phyloP scores from a whole-genome alignment of 2,113 vertebrate species.

The Dryoscopus gambensis region DNA sequence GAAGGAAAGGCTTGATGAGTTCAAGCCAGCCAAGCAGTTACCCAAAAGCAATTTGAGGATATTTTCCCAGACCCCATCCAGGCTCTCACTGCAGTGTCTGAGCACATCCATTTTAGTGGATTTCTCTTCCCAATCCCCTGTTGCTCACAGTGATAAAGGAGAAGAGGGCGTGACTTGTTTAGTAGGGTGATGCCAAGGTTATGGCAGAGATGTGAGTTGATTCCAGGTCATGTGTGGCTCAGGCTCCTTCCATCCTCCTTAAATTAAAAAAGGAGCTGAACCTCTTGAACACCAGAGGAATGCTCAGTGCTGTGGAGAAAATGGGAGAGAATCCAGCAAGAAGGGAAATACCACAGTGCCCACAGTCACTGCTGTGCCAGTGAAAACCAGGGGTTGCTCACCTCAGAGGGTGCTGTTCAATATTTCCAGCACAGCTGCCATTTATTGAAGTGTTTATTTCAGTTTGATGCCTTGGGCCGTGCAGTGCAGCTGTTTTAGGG shows the following conservation, averaged over 20 bases:
- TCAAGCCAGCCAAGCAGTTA: no score
- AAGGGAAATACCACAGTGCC: background rate
- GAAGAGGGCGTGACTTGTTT: background rate
- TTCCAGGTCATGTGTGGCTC: background rate
- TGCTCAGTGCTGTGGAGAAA: background rate
- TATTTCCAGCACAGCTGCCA: background rate
- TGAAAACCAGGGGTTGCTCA: background rate
- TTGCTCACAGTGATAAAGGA: background rate
- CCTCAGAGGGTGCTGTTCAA: background rate
- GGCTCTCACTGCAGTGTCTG: background rate
- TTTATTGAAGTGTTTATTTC: background rate
- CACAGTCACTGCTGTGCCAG: background rate
- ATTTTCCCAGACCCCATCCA: background rate
- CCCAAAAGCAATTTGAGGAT: background rate
- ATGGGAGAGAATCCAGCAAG: background rate
- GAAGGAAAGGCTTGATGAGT: background rate
- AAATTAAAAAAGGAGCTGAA: background rate
- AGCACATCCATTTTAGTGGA: background rate
- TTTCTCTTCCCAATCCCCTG: background rate
- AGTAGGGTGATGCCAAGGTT: background rate
- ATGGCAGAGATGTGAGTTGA: background rate
- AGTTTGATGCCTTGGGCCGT: accelerated
- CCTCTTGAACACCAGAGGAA: background rate
- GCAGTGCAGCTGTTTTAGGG: background rate
- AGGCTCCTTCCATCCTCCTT: background rate